Percentiles rank a stretch among this genome's conserved stretches.
Conservation (phyloP, 1,140 invertebrate genomes). For the Drosophila bocki region DNA sequence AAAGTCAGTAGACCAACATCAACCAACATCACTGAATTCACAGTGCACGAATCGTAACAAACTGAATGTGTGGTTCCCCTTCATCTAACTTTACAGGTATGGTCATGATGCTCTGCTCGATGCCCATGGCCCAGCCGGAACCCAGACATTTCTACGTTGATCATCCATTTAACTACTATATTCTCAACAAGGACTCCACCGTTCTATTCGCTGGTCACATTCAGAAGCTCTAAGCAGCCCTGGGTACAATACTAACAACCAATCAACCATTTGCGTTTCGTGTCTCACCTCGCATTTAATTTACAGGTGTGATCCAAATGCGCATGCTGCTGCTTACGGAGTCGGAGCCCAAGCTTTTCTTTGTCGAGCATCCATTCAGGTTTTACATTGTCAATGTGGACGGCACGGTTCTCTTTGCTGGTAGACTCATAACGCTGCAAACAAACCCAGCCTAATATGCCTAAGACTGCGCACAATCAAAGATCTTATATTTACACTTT, state of each 20-base stretch:
- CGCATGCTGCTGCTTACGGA: constrained; percentile 32
- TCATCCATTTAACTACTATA: constrained; percentile 60
- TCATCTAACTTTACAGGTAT: constrained; percentile 39
- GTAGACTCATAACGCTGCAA: constrained; percentile 21
- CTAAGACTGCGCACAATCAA: constrained; percentile 32
- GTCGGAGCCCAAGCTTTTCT: constrained; percentile 36
- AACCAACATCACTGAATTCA: background rate
- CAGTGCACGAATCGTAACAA: background rate
- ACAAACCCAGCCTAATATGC: constrained; percentile 10
- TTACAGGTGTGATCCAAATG: constrained; percentile 39
- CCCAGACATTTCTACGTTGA: constrained; percentile 43
- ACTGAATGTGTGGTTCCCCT: constrained; percentile 16
- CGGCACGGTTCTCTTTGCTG: constrained; percentile 45
- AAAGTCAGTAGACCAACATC: background rate
- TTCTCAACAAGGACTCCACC: constrained; percentile 22
- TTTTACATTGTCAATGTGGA: constrained; percentile 44
- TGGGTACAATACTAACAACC: constrained; percentile 21
- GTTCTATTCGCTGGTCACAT: constrained; percentile 51
- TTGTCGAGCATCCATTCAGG: constrained; percentile 57
- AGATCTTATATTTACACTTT: constrained; percentile 35
- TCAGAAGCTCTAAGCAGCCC: constrained; percentile 19
- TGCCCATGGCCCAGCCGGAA: constrained; percentile 51
- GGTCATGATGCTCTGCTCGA: constrained; percentile 46
- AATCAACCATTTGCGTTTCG: background rate
- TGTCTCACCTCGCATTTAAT: constrained; percentile 1